These are phyloP conservation scores for Hyalella azteca DNA, from an alignment of 2,888 invertebrate species.

Conservation along the genomic window DNA sequence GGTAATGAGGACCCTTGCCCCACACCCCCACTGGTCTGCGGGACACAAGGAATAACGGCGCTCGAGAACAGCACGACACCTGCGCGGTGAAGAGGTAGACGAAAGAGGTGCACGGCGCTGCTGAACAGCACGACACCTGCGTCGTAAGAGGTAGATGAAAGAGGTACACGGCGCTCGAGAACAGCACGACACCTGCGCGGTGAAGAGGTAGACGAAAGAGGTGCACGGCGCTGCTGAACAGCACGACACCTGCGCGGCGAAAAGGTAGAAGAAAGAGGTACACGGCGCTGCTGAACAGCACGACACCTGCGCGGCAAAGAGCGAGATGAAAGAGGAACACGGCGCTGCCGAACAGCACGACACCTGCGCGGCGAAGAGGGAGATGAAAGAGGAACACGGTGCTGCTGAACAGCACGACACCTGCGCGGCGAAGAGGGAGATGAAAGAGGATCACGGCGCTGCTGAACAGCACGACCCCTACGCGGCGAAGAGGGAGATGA, in stretches of 20 bases:
- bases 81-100: slow-evolving; percentile 63
- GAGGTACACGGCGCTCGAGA: slow-evolving; percentile 94
- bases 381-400: no score
- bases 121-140: no score
- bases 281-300: slow-evolving; percentile 93
- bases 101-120: background rate
- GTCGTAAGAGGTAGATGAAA: no score
- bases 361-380: slow-evolving; percentile 81
- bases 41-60: slow-evolving; percentile 68
- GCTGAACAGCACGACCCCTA: slow-evolving; percentile 95
- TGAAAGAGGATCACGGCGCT: no score
- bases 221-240: background rate
- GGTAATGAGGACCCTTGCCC: slow-evolving; percentile 98
- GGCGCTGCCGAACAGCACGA: slow-evolving; percentile 93
- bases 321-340: no score
- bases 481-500: no score
- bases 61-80: slow-evolving; percentile 95
- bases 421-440: no score
- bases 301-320: slow-evolving; percentile 84
- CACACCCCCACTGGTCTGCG: slow-evolving; percentile 96
- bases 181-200: slow-evolving; percentile 85
- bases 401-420: no score
- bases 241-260: no score
- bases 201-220: background rate
- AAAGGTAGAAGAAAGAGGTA: no score